Evolutionary conservation across 2,113 vertebrate species (phyloP).

Genomic region (Oenanthe melanoleuca): DNA sequence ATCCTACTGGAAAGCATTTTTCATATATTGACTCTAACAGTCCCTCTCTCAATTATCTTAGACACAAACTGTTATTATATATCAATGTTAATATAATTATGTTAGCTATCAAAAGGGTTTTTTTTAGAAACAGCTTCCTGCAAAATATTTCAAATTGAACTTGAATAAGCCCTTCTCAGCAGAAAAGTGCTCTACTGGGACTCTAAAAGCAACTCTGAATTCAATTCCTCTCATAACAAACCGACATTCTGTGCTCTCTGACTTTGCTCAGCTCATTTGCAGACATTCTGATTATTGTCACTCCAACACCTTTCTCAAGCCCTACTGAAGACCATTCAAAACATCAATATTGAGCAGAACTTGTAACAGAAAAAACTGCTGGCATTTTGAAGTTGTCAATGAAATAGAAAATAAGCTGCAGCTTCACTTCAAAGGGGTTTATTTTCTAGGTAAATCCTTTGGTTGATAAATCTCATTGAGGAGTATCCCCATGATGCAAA

Average conservation of each 20-base stretch:
- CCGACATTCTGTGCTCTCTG: neutral
- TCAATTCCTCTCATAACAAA: slow-evolving; percentile 2
- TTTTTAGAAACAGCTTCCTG: neutral
- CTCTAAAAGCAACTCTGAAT: neutral
- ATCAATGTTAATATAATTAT: slow-evolving; percentile 21
- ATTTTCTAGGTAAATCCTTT: neutral
- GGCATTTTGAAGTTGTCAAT: neutral
- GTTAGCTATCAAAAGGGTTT: neutral
- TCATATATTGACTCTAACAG: neutral
- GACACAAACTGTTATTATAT: neutral
- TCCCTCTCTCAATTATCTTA: neutral
- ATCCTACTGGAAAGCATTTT: neutral
- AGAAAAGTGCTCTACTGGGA: neutral
- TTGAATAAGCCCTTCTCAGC: slow-evolving; percentile 10
- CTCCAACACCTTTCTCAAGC: neutral
- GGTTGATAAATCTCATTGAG: neutral
- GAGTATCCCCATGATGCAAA: neutral
- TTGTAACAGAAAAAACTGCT: neutral
- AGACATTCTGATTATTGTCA: neutral
- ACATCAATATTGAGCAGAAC: neutral
- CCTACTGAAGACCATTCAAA: neutral
- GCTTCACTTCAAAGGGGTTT: neutral
- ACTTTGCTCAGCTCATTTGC: neutral
- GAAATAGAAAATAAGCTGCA: neutral
- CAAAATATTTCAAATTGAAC: slow-evolving; percentile 16